Evolutionary conservation across 2,113 vertebrate genomes (phyloP), one percentile per base, ranked within the genome.

Genomic region (Vulpes vulpes): DNA sequence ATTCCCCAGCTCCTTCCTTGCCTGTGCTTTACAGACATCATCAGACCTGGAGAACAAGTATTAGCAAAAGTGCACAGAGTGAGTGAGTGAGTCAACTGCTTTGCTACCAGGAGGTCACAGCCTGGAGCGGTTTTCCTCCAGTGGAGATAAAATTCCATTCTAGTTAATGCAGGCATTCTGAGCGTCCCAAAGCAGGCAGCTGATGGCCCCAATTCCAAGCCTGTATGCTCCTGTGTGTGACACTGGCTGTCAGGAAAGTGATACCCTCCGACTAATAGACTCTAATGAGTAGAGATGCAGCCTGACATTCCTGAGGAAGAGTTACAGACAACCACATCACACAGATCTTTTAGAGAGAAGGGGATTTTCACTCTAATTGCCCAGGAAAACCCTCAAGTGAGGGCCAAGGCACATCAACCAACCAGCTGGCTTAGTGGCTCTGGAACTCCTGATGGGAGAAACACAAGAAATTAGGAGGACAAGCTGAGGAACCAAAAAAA

Each of bases 331-430:
- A 90, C 2, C 15, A n/a, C 53, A 51, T 38, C 65, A 65, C 35
- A 9, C 11, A 69, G 60, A 1, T 55, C 30, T 53, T 96, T 57
- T 25, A 88, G 30, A 5, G 83, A 88, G 27, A 79, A 91, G 69
- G 89, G 93, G 94, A 96, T 94, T 97, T 91, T 84, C 62, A 88
- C 65, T 95, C 96, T 97, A 94, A 96, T 78, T 95, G 83, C 65
- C 55, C 27, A 62, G 22, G 82, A 88, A 97, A 92, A 84, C 32
- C 59, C 71, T 35, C 78, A 81, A 30, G 51, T 74, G 32, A 53
- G 10, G 60, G 16, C n/a, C 35, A 12, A 71, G 20, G 16, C 32
- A 73, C 43, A 30, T 73, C 74, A 87, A 89, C 67, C 79, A 87
- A 89, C 62, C 67, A 71, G 32, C 51, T 87, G 79, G 73, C 12